Conservation (phyloP, 37 sponge, comb jelly and placozoan genomes). For the Lycopodina hypogea region DNA sequence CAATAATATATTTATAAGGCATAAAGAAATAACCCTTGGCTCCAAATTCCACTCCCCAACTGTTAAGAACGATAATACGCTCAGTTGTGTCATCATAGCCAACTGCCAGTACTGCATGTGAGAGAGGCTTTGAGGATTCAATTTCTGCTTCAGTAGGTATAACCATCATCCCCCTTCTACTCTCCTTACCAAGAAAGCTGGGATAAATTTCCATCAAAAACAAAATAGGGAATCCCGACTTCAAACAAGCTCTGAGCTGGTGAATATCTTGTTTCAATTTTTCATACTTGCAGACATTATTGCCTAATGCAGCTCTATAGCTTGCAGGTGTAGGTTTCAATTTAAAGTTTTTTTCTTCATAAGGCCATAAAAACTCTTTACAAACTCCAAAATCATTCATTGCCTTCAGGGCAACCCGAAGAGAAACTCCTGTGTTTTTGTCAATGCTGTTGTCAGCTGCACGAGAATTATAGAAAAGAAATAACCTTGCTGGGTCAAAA, state of each 20-base stretch:
- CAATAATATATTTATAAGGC: slow-evolving; percentile 15
- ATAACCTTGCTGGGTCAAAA: slow-evolving; percentile 11
- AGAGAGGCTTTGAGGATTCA: neutral
- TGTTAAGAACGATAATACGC: slow-evolving; percentile 13
- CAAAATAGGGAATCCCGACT: neutral
- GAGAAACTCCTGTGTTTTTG: neutral
- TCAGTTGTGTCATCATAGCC: slow-evolving; percentile 15
- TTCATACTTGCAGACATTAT: slow-evolving; percentile 13
- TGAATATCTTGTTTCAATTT: neutral
- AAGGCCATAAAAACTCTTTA: slow-evolving; percentile 12
- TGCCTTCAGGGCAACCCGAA: slow-evolving; percentile 8
- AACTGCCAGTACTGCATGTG: slow-evolving; percentile 21
- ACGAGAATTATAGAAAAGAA: slow-evolving; percentile 16
- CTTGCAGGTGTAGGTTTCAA: neutral
- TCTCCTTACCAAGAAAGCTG: neutral
- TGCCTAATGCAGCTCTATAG: slow-evolving; percentile 10
- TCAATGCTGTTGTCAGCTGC: neutral
- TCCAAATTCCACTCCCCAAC: slow-evolving; percentile 10
- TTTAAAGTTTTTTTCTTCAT: neutral
- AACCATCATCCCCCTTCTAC: neutral
- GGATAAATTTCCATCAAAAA: neutral
- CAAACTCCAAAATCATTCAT: slow-evolving; percentile 11
- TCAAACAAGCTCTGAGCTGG: slow-evolving; percentile 16
- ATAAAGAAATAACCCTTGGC: slow-evolving; percentile 18
- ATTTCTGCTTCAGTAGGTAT: slow-evolving; percentile 3